Evolutionary conservation across 1,140 invertebrate species (phyloP), one percentile per base, ranked within the genome.

Genomic region (Scaptomyza pallida): DNA sequence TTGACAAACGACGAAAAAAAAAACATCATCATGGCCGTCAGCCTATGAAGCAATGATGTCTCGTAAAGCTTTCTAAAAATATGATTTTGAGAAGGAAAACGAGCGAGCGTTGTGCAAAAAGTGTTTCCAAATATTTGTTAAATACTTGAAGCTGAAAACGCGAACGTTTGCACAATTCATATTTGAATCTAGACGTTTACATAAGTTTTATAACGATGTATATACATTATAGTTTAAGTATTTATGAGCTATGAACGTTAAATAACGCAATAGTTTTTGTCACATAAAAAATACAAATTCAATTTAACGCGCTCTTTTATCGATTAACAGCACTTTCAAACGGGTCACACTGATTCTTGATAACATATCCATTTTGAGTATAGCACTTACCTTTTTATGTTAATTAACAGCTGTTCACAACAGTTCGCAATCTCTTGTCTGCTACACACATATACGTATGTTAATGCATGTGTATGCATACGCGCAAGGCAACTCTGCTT

Each of bases 1-100:
- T 60, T 48, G 52, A 59, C 23, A 69, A 67, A 52, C 59, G 21
- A 15, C 45, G 52, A 54, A 26, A 35, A 60, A 48, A 68, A 64
- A 75, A 64, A 75, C 68, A 67, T 45, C 65, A 35, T 64, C 55
- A 60, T n/a, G 26, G 17, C 40, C 43, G 45, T 62, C 37, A 15
- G 57, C 71, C 51, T 57, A 71, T 70, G 48, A 55, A 16, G 23
- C 17, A 47, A 57, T n/a, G 35, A 51, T 48, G 59, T 54, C 48
- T 65, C 12, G 50, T 17, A 35, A 35, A 51, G 54, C 72, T 74
- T 74, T 71, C 72, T 47, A 45, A 63, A 61, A 62, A 50, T 45
- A 52, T 9, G 41, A 48, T 48, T n/a, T 21, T 37, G 33, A n/a
- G 33, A 15, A 26, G 5, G 5, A 5, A 9, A 30, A 40, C 61